These are phyloP conservation scores for Lepidochitona cinerea DNA, from an alignment of 2,888 invertebrate species.

Conservation along the genomic window DNA sequence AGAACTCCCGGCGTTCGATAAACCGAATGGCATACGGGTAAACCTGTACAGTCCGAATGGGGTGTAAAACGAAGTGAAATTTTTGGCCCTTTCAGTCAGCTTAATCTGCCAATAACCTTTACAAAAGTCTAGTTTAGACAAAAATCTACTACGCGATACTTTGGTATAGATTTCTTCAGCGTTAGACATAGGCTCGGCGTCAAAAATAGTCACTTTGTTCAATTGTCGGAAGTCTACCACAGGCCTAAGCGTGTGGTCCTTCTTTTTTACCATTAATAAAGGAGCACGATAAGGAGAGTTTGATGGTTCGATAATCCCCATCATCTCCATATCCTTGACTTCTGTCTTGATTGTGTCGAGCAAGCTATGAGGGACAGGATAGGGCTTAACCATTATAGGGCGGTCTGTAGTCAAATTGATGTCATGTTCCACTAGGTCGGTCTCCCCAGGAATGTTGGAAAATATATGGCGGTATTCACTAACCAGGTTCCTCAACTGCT, in stretches of 20 bases:
- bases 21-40: slow-evolving; percentile 8
- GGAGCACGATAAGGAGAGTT: slow-evolving; percentile 15
- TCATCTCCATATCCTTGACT: not conserved
- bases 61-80: too few relatives aligned
- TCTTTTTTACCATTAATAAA: slow-evolving; percentile 17
- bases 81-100: too few relatives aligned
- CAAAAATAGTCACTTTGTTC: slow-evolving; percentile 12
- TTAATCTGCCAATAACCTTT: too few relatives aligned
- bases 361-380: slow-evolving; percentile 9
- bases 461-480: too few relatives aligned
- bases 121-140: slow-evolving; percentile 20
- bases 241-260: slow-evolving; percentile 14
- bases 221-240: slow-evolving; percentile 20
- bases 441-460: too few relatives aligned
- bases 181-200: slow-evolving; percentile 12
- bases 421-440: too few relatives aligned
- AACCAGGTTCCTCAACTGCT: too few relatives aligned
- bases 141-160: not conserved
- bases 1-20: slow-evolving; percentile 12
- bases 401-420: slow-evolving; percentile 7
- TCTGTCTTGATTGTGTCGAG: not conserved
- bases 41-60: not conserved
- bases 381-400: slow-evolving; percentile 5
- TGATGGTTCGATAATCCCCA: not conserved
- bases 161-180: slow-evolving; percentile 10